Evolutionary conservation across 2,888 invertebrate genomes (phyloP).

Genomic region (Drosophila maculinotata): DNA sequence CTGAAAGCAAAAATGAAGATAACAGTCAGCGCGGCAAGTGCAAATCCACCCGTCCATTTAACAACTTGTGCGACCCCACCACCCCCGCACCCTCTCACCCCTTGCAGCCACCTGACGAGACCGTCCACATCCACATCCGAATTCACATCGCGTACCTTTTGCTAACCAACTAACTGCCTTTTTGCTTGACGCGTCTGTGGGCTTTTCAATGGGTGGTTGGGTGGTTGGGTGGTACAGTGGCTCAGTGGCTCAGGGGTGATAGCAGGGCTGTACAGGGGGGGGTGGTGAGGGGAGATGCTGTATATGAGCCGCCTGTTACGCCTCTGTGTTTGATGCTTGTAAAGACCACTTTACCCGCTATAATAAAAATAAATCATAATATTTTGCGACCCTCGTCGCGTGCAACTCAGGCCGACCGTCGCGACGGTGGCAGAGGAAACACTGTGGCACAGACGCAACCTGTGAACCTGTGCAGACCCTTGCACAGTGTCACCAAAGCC

Average conservation of each 20-base stretch:
- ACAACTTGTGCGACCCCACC: constrained; percentile 67
- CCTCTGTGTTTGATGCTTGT: constrained; percentile 80
- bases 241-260: too few relatives aligned
- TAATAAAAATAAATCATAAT: constrained; percentile 85
- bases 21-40: constrained; percentile 82
- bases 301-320: constrained; percentile 37
- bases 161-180: constrained; percentile 78
- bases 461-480: too few relatives aligned
- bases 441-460: too few relatives aligned
- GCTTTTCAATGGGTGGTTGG: constrained; percentile 37
- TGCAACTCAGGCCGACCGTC: constrained; percentile 18
- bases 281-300: not conserved
- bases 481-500: constrained; percentile 38
- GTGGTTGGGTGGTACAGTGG: constrained; percentile 12
- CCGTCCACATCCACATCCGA: constrained; percentile 18
- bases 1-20: constrained; percentile 83
- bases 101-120: constrained; percentile 52
- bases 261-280: not conserved
- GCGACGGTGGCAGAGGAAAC: too few relatives aligned
- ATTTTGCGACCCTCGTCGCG: constrained; percentile 69
- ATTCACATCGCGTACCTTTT: constrained; percentile 53
- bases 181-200: constrained; percentile 65
- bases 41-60: constrained; percentile 84
- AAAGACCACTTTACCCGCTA: constrained; percentile 84
- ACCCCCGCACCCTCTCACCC: not conserved